These are phyloP conservation scores for Papilio polyxenes DNA, from an alignment of 1,140 invertebrate genomes.

Conservation along the genomic window DNA sequence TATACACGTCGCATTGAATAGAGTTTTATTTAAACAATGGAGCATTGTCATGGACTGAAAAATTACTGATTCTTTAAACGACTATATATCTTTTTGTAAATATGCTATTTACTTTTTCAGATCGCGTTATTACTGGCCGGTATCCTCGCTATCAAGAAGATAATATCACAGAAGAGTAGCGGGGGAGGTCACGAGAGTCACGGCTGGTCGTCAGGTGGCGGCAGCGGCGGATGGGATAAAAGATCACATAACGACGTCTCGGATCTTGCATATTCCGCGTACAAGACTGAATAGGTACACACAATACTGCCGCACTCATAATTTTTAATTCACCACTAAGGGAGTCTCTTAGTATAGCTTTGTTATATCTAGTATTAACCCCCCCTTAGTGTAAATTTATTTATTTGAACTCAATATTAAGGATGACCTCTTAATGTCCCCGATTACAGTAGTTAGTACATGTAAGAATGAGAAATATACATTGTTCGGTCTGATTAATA, in stretches of 20 bases:
- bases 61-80: neutral
- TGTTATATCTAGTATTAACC: too few relatives aligned
- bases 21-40: neutral
- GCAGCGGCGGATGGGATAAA: conserved; percentile 82
- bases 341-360: too few relatives aligned
- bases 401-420: too few relatives aligned
- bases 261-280: conserved; percentile 85
- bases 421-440: too few relatives aligned
- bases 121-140: conserved; percentile 88
- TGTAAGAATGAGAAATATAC: too few relatives aligned
- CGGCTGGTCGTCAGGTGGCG: conserved; percentile 81
- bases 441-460: too few relatives aligned
- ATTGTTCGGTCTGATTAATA: too few relatives aligned
- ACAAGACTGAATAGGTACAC: conserved; percentile 66
- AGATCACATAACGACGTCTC: conserved; percentile 80
- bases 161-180: conserved; percentile 84
- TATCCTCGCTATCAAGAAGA: conserved; percentile 90
- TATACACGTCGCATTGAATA: neutral
- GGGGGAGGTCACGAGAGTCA: conserved; percentile 80
- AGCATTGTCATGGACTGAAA: neutral
- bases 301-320: neutral
- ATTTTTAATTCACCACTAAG: too few relatives aligned
- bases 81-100: neutral
- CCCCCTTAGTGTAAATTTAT: too few relatives aligned
- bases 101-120: conserved; percentile 55